Conservation (phyloP, 2,888 invertebrate genomes). For the Mellilla xanthometata region DNA sequence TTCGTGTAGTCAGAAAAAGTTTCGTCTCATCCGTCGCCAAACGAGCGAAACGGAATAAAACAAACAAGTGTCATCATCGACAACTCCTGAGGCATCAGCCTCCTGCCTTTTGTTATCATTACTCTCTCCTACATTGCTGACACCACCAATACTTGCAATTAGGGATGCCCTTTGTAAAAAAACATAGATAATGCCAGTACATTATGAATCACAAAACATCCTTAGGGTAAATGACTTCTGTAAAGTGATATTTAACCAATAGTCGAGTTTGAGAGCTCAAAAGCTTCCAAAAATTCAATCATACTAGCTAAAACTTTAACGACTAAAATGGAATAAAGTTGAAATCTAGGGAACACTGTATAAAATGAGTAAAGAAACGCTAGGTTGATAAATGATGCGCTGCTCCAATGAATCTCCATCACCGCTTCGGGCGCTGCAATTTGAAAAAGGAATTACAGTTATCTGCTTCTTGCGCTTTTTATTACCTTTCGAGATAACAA, state of each 20-base stretch:
- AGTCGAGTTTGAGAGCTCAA: conserved; percentile 28
- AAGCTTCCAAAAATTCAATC: conserved; percentile 54
- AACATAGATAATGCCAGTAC: not conserved
- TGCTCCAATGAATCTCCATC: conserved; percentile 75
- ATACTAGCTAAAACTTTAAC: conserved; percentile 50
- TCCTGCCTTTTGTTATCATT: conserved; percentile 43
- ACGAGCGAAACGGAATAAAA: conserved; percentile 68
- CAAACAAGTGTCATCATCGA: conserved; percentile 77
- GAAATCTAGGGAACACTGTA: conserved; percentile 56
- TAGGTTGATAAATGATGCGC: conserved; percentile 72
- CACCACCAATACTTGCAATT: not conserved
- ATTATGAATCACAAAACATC: too few relatives aligned
- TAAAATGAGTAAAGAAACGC: conserved; percentile 64
- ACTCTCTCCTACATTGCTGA: conserved; percentile 31
- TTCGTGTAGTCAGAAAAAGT: conserved; percentile 56
- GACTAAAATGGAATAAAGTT: conserved; percentile 54
- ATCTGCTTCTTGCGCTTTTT: conserved; percentile 47
- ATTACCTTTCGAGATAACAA: conserved; percentile 40
- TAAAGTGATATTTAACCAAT: conserved; percentile 20
- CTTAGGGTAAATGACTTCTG: conserved; percentile 12
- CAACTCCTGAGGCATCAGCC: conserved; percentile 51
- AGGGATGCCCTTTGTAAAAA: not conserved
- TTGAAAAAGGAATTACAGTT: conserved; percentile 63
- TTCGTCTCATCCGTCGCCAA: conserved; percentile 58
- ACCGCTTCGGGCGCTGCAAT: conserved; percentile 60